phyloP scores from a whole-genome alignment of 2,888 invertebrate genomes.

The Listrodromus nycthemerus region DNA sequence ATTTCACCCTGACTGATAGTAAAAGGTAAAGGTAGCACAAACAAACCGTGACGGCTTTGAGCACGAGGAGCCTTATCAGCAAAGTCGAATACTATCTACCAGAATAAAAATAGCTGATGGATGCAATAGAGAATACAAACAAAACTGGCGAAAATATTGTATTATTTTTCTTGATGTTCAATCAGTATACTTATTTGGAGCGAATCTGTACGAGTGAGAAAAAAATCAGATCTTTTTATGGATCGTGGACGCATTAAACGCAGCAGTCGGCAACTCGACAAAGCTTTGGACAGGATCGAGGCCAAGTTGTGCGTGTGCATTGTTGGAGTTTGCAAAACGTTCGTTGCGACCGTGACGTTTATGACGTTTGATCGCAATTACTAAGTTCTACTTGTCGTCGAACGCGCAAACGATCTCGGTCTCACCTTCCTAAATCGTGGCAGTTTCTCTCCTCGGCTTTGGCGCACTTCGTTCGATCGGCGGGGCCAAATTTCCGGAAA shows the following conservation, averaged over 20 bases:
- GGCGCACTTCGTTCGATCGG: slow-evolving; percentile 23
- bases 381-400: slow-evolving; percentile 70
- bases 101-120: not conserved
- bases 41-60: not conserved
- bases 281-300: slow-evolving; percentile 1
- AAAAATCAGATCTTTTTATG: not conserved
- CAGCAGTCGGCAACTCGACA: not conserved
- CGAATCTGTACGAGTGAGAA: not conserved
- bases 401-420: slow-evolving; percentile 47
- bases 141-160: too few relatives aligned
- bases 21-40: not conserved
- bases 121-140: not conserved
- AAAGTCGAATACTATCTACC: not conserved
- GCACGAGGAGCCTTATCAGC: not conserved
- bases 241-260: slow-evolving; percentile 2
- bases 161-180: too few relatives aligned
- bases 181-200: not conserved
- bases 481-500: slow-evolving; percentile 19
- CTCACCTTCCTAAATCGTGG: not conserved
- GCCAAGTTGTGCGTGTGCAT: not conserved
- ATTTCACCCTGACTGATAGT: not conserved
- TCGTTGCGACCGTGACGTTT: slow-evolving; percentile 68
- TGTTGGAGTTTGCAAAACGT: slow-evolving; percentile 17
- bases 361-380: slow-evolving; percentile 74
- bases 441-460: slow-evolving; percentile 9